A percentile compares a stretch with the other conserved stretches of the same genome.
Conservation (phyloP, 30 jellyfish, hydroid and myxozoan species). For the Mastigias papua region DNA sequence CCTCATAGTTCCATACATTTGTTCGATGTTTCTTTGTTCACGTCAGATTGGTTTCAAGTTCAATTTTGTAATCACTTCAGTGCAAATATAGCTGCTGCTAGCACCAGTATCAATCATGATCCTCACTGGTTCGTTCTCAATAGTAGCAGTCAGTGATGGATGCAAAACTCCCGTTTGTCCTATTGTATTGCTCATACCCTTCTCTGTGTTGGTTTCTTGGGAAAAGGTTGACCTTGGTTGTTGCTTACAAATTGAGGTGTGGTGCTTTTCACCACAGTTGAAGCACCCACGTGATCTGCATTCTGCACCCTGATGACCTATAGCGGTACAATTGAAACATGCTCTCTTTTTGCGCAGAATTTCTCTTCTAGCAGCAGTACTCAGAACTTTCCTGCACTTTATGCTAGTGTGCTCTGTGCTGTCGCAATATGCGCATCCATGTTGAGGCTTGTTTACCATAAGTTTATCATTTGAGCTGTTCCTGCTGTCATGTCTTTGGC, state of each 20-base stretch:
- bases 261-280: background rate
- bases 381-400: background rate
- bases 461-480: constrained; percentile 2
- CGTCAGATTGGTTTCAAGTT: constrained; percentile 33
- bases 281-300: constrained; percentile 43
- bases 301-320: constrained; percentile 43
- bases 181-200: background rate
- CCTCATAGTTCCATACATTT: constrained; percentile 65
- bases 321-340: constrained; percentile 81
- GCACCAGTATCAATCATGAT: constrained; percentile 59
- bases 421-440: background rate
- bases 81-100: constrained; percentile 57
- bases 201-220: background rate
- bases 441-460: background rate
- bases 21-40: constrained; percentile 54
- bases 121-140: constrained; percentile 39
- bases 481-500: constrained; percentile 29
- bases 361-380: background rate
- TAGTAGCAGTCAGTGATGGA: constrained; percentile 26
- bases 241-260: background rate
- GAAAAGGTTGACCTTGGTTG: too few species aligned
- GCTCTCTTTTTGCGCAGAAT: constrained; percentile 24
- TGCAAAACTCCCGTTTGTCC: constrained; percentile 4
- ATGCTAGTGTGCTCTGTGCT: background rate
- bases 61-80: constrained; percentile 33